These are phyloP conservation scores for Athalia circularis DNA, from an alignment of 2,888 invertebrate genomes.

Conservation along the genomic window DNA sequence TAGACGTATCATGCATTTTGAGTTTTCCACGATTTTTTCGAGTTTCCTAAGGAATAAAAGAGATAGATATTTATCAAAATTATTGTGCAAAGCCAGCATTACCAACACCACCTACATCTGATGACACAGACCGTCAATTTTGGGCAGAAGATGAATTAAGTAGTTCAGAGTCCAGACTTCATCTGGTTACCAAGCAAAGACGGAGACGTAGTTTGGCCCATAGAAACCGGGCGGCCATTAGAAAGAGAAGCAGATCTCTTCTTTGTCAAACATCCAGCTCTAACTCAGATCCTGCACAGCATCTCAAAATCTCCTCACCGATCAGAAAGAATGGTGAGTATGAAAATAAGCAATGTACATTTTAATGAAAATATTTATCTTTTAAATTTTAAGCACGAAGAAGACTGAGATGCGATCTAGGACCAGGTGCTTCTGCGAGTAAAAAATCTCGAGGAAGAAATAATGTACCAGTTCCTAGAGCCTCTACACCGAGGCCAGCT, in stretches of 20 bases:
- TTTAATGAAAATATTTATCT: neutral
- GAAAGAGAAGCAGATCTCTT: slow-evolving; percentile 55
- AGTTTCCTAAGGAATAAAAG: too few relatives aligned
- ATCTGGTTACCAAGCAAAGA: slow-evolving; percentile 54
- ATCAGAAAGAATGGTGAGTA: slow-evolving; percentile 20
- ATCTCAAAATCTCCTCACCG: slow-evolving; percentile 18
- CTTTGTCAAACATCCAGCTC: slow-evolving; percentile 60
- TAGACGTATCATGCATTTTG: neutral
- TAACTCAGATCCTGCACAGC: slow-evolving; percentile 51
- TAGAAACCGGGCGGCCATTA: slow-evolving; percentile 59
- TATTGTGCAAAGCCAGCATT: slow-evolving; percentile 52
- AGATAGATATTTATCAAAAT: slow-evolving; percentile 23
- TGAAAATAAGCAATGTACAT: neutral
- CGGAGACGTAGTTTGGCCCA: slow-evolving; percentile 61
- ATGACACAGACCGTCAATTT: slow-evolving; percentile 64
- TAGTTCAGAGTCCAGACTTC: slow-evolving; percentile 60
- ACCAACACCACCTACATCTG: slow-evolving; percentile 54
- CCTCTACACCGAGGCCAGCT: slow-evolving; percentile 8
- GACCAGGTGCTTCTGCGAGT: slow-evolving; percentile 6
- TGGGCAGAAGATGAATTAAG: slow-evolving; percentile 68
- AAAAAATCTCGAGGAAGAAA: slow-evolving; percentile 25
- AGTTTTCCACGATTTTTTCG: too few relatives aligned
- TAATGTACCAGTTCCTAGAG: neutral
- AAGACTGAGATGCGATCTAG: slow-evolving; percentile 18
- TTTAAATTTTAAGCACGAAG: slow-evolving; percentile 17